These are phyloP conservation scores for Drosophila atripex DNA, from an alignment of 2,888 invertebrate species.

Conservation along the genomic window DNA sequence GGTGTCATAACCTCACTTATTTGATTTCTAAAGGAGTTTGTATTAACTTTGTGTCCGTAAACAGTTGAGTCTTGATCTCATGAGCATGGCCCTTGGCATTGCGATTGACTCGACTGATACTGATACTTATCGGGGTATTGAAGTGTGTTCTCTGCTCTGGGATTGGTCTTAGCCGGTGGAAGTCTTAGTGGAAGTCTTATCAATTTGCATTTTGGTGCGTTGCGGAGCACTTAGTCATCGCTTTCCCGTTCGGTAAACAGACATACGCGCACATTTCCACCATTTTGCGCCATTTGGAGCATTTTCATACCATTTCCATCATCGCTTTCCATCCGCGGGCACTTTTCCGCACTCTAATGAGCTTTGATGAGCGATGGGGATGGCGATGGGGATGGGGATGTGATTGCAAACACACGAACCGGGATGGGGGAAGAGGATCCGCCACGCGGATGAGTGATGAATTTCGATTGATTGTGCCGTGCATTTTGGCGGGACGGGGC, in stretches of 20 bases:
- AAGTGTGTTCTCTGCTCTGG: neutral
- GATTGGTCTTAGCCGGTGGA: neutral
- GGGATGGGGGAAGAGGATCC: too few relatives aligned
- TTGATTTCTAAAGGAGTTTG: too few relatives aligned
- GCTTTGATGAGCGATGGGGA: constrained; percentile 36
- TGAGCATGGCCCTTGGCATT: neutral
- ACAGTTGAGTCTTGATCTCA: neutral
- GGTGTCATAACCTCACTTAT: too few relatives aligned
- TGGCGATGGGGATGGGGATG: too few relatives aligned
- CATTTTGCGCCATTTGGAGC: neutral
- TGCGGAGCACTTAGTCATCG: constrained; percentile 15
- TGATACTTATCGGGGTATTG: constrained; percentile 1
- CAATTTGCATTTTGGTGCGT: neutral
- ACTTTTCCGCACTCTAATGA: constrained; percentile 39
- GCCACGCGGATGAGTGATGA: constrained; percentile 24
- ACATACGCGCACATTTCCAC: neutral
- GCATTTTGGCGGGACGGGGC: constrained; percentile 7
- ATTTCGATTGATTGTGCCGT: constrained; percentile 37
- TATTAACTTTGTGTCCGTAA: neutral
- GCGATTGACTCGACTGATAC: neutral
- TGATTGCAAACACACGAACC: too few relatives aligned
- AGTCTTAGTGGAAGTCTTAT: constrained; percentile 16
- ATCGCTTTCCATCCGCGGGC: constrained; percentile 19
- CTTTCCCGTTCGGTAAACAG: constrained; percentile 15
- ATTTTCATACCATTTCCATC: constrained; percentile 3